Conservation (phyloP, 2,113 vertebrate genomes). For the Crotophaga sulcirostris region DNA sequence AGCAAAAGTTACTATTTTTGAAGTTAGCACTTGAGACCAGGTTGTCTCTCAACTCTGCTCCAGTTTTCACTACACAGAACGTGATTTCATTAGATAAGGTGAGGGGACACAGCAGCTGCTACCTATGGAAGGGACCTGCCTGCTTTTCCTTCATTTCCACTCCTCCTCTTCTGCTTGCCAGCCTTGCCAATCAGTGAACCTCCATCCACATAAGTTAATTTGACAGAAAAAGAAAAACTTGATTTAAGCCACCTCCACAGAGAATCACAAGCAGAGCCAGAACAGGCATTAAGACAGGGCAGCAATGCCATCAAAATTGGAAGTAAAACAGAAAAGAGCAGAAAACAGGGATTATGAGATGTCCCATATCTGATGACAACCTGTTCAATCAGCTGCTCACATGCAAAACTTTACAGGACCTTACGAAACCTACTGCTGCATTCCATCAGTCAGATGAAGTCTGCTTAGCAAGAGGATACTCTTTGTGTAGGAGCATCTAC, state of each 20-base stretch:
- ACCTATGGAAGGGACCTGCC: neutral
- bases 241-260: neutral
- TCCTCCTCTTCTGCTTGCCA: neutral
- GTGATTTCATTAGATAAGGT: neutral
- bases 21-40: neutral
- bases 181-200: neutral
- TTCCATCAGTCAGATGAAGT: neutral
- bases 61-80: neutral
- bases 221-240: neutral
- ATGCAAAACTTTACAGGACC: neutral
- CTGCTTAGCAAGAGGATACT: neutral
- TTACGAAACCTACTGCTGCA: neutral
- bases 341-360: neutral
- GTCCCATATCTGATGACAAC: neutral
- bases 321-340: neutral
- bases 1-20: neutral
- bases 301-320: rapidly evolving
- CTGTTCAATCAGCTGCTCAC: neutral
- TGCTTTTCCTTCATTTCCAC: neutral
- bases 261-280: neutral
- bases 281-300: neutral
- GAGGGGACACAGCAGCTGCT: neutral
- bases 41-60: neutral
- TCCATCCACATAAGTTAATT: neutral
- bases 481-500: neutral